Percentiles rank a stretch among this genome's conserved stretches.
These are phyloP conservation scores for Cepaea hortensis DNA, from an alignment of 2,888 invertebrate genomes.

Conservation along the genomic window DNA sequence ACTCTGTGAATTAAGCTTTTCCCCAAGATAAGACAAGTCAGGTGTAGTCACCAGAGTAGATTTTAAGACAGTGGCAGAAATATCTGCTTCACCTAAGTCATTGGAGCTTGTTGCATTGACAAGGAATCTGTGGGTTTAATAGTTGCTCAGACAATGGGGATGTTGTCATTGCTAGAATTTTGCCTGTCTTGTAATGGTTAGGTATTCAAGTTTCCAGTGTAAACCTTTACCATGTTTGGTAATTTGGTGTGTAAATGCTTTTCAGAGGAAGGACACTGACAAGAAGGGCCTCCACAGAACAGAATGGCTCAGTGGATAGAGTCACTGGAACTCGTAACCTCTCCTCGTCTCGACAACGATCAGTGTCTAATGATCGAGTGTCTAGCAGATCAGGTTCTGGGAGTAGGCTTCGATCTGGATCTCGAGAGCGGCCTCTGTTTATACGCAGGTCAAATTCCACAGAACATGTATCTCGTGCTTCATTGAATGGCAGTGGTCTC, in stretches of 20 bases:
- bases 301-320: slow-evolving; percentile 43
- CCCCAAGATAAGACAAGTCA: too few relatives aligned
- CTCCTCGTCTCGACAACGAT: slow-evolving; percentile 44
- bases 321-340: slow-evolving; percentile 18
- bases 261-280: slow-evolving; percentile 46
- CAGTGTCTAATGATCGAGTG: slow-evolving; percentile 57
- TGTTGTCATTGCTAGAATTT: too few relatives aligned
- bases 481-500: slow-evolving; percentile 44
- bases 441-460: slow-evolving; percentile 50
- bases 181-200: too few relatives aligned
- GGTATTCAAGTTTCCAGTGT: background rate
- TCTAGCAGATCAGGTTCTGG: slow-evolving; percentile 53
- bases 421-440: slow-evolving; percentile 59
- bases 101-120: too few relatives aligned
- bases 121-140: too few relatives aligned
- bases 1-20: too few relatives aligned
- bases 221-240: background rate
- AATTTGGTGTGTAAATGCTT: background rate
- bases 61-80: too few relatives aligned
- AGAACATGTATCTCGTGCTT: slow-evolving; percentile 38
- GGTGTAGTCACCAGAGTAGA: too few relatives aligned
- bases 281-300: slow-evolving; percentile 41
- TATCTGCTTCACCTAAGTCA: too few relatives aligned
- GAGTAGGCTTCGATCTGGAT: slow-evolving; percentile 58
- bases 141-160: too few relatives aligned